Conservation (phyloP, 2,797 vertebrate genomes). For the Yasuhikotakia modesta region DNA sequence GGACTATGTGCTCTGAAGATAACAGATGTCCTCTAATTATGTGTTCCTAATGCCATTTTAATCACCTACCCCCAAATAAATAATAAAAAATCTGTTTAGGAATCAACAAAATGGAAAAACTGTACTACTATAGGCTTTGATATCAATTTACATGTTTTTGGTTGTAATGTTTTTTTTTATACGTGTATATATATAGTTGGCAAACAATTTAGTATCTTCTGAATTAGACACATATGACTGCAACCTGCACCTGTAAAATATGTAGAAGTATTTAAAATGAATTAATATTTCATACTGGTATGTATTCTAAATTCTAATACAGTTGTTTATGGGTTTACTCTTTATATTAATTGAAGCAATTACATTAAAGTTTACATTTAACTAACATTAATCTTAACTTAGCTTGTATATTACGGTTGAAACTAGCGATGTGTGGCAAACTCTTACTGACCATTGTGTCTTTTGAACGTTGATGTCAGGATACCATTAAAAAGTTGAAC, state of each 20-base stretch:
- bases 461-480: slow-evolving; percentile 20
- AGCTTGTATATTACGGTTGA: not conserved
- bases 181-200: not conserved
- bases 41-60: slow-evolving; percentile 69
- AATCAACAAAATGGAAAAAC: slow-evolving; percentile 55
- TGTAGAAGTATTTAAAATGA: too few relatives aligned
- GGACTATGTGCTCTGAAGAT: slow-evolving; percentile 57
- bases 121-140: slow-evolving; percentile 56
- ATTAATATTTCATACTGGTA: too few relatives aligned
- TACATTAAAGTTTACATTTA: not conserved
- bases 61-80: slow-evolving; percentile 67
- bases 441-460: not conserved
- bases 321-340: too few relatives aligned
- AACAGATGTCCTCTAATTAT: slow-evolving; percentile 74
- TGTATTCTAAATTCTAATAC: not conserved
- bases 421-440: not conserved
- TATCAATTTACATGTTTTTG: slow-evolving; percentile 44
- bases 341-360: too few relatives aligned
- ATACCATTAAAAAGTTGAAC: slow-evolving; percentile 29
- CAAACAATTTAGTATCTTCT: not conserved
- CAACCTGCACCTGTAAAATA: too few relatives aligned
- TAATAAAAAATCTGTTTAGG: slow-evolving; percentile 60
- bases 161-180: slow-evolving; percentile 18
- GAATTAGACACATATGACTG: too few relatives aligned
- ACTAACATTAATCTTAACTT: not conserved